These are phyloP conservation scores for Bovichtus diacanthus DNA, from an alignment of 2,797 vertebrate genomes.

Conservation along the genomic window DNA sequence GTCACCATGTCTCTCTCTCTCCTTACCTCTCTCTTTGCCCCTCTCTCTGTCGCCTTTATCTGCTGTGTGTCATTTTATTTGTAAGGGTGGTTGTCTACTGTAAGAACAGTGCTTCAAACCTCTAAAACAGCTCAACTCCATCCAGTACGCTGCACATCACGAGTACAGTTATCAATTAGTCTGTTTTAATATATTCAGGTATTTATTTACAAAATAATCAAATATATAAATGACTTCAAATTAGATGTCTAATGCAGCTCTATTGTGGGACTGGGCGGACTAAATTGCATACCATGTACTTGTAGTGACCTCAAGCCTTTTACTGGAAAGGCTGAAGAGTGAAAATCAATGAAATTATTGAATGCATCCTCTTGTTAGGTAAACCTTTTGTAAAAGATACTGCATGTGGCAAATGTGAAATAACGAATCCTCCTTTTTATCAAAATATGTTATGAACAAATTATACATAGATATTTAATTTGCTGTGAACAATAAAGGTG, in stretches of 20 bases:
- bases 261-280: slow-evolving; percentile 25
- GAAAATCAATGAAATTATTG: slow-evolving; percentile 62
- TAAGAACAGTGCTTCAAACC: slow-evolving; percentile 59
- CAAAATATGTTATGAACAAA: not conserved
- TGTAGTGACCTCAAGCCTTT: slow-evolving; percentile 51
- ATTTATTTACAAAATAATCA: slow-evolving; percentile 23
- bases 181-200: not conserved
- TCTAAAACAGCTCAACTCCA: slow-evolving; percentile 32
- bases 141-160: not conserved
- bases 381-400: slow-evolving; percentile 25
- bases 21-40: slow-evolving; percentile 33
- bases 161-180: not conserved
- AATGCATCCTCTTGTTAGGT: slow-evolving; percentile 42
- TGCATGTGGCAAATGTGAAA: slow-evolving; percentile 2
- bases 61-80: slow-evolving; percentile 66
- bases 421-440: not conserved
- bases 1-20: slow-evolving; percentile 73
- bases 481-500: not conserved
- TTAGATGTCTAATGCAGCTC: slow-evolving; percentile 4
- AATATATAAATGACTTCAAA: slow-evolving; percentile 12
- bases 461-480: not conserved
- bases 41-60: slow-evolving; percentile 70
- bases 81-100: slow-evolving; percentile 65
- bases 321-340: slow-evolving; percentile 45
- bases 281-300: slow-evolving; percentile 38